A percentile compares a stretch with the other conserved stretches of the same genome.
phyloP scores from a whole-genome alignment of 1,140 invertebrate species.

The Neomicropteryx cornuta region DNA sequence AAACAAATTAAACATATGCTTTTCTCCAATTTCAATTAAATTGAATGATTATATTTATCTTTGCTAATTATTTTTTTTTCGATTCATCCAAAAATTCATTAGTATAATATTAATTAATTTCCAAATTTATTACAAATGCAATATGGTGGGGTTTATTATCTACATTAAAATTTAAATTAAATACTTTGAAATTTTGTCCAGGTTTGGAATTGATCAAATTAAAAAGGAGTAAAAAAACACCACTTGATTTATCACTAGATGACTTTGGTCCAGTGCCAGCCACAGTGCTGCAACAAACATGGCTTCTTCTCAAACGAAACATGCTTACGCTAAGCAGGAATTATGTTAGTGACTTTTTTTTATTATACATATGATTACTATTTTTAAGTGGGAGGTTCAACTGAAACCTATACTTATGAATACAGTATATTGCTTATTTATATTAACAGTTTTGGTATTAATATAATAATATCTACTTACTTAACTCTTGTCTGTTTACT shows the following conservation, averaged over 20 bases:
- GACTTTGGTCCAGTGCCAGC: no score
- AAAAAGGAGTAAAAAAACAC: constrained; percentile 17
- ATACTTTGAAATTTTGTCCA: constrained; percentile 30
- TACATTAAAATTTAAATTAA: no score
- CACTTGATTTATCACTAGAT: constrained; percentile 21
- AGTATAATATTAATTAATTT: background rate
- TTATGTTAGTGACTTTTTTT: constrained; percentile 41
- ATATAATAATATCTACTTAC: no score
- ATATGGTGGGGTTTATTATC: no score
- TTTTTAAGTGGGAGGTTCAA: constrained; percentile 16
- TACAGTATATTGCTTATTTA: no score
- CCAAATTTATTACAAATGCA: no score
- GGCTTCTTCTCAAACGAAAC: constrained; percentile 49
- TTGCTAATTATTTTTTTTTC: background rate
- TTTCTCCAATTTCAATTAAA: no score
- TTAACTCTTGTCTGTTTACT: no score
- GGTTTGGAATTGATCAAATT: constrained; percentile 15
- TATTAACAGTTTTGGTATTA: no score
- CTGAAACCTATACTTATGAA: no score
- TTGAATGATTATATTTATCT: background rate
- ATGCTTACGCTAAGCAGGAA: constrained; percentile 45
- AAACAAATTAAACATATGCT: no score
- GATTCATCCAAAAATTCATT: background rate
- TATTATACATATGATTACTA: constrained; percentile 12
- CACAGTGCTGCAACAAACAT: constrained; percentile 35